Percentiles rank a stretch among this genome's conserved stretches.
Conservation (phyloP, 1,140 invertebrate species). For the Eciton burchellii region DNA sequence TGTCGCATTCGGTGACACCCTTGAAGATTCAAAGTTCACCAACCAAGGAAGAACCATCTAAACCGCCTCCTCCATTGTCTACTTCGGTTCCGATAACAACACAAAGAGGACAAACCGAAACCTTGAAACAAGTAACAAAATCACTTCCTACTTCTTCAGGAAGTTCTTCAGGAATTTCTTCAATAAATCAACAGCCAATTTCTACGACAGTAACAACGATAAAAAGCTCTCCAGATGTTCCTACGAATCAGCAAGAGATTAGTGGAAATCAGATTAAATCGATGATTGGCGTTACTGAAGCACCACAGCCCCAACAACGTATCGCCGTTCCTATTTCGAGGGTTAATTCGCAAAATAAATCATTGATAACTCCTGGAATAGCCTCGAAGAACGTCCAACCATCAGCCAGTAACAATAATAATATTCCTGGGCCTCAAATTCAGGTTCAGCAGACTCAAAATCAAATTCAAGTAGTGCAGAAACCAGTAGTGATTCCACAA, state of each 20-base stretch:
- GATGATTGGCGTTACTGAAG: not conserved
- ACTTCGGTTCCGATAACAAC: slow-evolving; percentile 74
- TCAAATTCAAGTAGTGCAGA: slow-evolving; percentile 52
- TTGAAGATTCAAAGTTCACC: slow-evolving; percentile 79
- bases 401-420: slow-evolving; percentile 26
- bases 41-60: slow-evolving; percentile 86
- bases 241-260: slow-evolving; percentile 29
- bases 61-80: slow-evolving; percentile 83
- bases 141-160: slow-evolving; percentile 20
- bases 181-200: slow-evolving; percentile 55
- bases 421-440: slow-evolving; percentile 27
- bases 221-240: not conserved
- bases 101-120: slow-evolving; percentile 65
- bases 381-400: slow-evolving; percentile 10
- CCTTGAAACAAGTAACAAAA: slow-evolving; percentile 61
- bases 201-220: slow-evolving; percentile 15
- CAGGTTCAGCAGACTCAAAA: slow-evolving; percentile 51
- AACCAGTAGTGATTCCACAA: slow-evolving; percentile 57
- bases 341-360: slow-evolving; percentile 10
- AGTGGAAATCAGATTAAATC: slow-evolving; percentile 11
- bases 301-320: slow-evolving; percentile 2
- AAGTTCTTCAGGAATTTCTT: slow-evolving; percentile 41
- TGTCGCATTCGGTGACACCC: slow-evolving; percentile 81
- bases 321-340: slow-evolving; percentile 27
- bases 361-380: slow-evolving; percentile 1